A percentile compares a stretch with the other conserved stretches of the same genome.
phyloP scores from a whole-genome alignment of 2,113 vertebrate genomes.

The Bujurquina vittata region DNA sequence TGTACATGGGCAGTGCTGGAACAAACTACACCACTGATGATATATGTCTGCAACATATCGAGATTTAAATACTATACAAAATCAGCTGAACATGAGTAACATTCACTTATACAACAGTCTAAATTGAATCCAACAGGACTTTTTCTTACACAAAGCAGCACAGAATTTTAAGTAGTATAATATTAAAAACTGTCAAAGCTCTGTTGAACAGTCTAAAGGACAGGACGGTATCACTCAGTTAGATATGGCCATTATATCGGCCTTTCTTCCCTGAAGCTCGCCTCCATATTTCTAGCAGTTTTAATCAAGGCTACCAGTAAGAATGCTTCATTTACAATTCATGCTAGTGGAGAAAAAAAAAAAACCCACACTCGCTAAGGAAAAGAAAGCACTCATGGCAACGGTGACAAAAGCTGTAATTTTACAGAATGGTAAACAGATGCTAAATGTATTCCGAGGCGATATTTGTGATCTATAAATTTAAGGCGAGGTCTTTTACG shows the following conservation, averaged over 20 bases:
- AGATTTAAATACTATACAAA: not conserved
- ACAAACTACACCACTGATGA: not conserved
- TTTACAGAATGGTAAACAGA: slow-evolving; percentile 16
- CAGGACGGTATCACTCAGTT: not conserved
- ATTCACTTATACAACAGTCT: not conserved
- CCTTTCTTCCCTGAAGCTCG: not conserved
- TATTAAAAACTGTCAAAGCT: not conserved
- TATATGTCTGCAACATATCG: not conserved
- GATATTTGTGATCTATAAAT: not conserved
- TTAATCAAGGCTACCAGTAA: slow-evolving; percentile 1
- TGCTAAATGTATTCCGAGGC: not conserved
- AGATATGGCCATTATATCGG: not conserved
- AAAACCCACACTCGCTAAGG: not conserved
- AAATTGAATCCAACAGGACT: not conserved
- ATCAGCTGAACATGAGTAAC: not conserved
- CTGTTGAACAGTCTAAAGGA: not conserved
- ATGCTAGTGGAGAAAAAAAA: not conserved
- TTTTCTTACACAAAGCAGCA: not conserved
- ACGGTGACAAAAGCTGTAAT: not conserved
- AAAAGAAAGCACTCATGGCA: not conserved
- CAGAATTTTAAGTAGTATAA: not conserved
- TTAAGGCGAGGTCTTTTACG: not conserved
- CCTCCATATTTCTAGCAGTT: slow-evolving; percentile 5
- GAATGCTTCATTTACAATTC: not conserved
- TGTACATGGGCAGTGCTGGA: fast-evolving